Conservation (phyloP, 2,888 invertebrate species). For the Thysanoteuthis rhombus region DNA sequence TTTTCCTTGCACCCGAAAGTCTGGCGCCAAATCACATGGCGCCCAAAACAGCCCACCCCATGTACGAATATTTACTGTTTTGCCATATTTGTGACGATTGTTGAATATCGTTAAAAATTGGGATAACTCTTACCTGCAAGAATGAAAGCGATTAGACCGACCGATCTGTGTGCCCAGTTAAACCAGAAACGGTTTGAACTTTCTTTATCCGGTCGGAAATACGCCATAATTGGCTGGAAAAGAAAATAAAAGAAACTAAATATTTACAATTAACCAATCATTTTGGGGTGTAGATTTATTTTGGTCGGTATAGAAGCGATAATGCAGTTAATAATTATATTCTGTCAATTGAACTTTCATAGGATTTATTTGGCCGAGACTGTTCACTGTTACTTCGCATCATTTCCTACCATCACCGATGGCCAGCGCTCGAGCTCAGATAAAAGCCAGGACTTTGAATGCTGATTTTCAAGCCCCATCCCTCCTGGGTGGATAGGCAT, state of each 20-base stretch:
- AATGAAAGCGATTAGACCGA: slow-evolving; percentile 60
- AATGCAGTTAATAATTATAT: too few species aligned
- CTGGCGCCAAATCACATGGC: too few species aligned
- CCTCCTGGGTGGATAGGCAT: too few species aligned
- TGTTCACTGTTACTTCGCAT: too few species aligned
- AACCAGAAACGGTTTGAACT: slow-evolving; percentile 54
- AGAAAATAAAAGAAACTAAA: not conserved
- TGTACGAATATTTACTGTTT: too few species aligned
- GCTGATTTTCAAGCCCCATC: too few species aligned
- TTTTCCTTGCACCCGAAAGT: too few species aligned
- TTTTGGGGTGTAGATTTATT: not conserved
- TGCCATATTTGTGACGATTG: too few species aligned
- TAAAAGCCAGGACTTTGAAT: too few species aligned
- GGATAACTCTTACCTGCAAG: slow-evolving; percentile 54
- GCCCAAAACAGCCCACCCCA: too few species aligned
- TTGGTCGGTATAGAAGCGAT: not conserved
- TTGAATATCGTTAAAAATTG: not conserved
- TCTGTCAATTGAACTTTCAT: not conserved
- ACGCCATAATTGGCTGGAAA: slow-evolving; percentile 61
- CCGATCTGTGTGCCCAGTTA: slow-evolving; percentile 65
- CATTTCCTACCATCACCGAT: too few species aligned
- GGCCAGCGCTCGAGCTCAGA: too few species aligned
- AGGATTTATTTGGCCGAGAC: not conserved
- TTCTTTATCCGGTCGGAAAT: slow-evolving; percentile 59
- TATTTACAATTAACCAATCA: not conserved